Evolutionary conservation across 1,140 invertebrate species (phyloP).

Genomic region (Parapsyche elsis): DNA sequence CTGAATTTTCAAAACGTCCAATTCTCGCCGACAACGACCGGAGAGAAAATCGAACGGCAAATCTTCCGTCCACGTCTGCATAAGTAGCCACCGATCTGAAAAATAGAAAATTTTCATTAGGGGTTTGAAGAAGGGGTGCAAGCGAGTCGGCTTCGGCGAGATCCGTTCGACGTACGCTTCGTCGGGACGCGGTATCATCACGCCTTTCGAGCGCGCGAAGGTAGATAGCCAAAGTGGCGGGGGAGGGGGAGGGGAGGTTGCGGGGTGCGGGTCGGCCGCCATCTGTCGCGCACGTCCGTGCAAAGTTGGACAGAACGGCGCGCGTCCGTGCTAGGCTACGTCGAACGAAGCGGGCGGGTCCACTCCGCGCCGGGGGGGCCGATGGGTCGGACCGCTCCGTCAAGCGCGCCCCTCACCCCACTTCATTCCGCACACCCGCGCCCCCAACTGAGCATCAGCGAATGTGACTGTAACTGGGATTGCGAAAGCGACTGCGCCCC

Average conservation of each 20-base stretch:
- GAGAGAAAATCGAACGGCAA: background rate
- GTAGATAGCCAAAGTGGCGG: background rate
- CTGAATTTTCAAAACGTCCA: no score
- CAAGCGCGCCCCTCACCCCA: background rate
- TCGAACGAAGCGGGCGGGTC: slow-evolving; percentile 16
- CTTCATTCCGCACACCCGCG: background rate
- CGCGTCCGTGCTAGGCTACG: slow-evolving; percentile 41
- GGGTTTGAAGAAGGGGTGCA: background rate
- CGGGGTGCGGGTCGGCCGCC: slow-evolving; percentile 24
- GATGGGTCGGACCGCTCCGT: slow-evolving; percentile 29
- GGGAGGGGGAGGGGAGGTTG: background rate
- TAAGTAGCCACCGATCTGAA: background rate
- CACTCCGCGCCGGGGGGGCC: slow-evolving; percentile 44
- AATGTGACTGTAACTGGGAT: no score
- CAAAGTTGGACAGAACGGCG: slow-evolving; percentile 40
- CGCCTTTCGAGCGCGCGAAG: background rate
- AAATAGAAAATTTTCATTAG: background rate
- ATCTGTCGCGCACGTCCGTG: slow-evolving; percentile 34
- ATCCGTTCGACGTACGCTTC: no score
- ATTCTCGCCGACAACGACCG: no score
- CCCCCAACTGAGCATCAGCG: background rate
- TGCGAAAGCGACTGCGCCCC: background rate
- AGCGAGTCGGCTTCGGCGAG: no score
- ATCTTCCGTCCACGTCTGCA: no score
- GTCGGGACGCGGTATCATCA: slow-evolving; percentile 24